Conservation (phyloP, 1,140 invertebrate genomes). For the Pectinophora gossypiella region DNA sequence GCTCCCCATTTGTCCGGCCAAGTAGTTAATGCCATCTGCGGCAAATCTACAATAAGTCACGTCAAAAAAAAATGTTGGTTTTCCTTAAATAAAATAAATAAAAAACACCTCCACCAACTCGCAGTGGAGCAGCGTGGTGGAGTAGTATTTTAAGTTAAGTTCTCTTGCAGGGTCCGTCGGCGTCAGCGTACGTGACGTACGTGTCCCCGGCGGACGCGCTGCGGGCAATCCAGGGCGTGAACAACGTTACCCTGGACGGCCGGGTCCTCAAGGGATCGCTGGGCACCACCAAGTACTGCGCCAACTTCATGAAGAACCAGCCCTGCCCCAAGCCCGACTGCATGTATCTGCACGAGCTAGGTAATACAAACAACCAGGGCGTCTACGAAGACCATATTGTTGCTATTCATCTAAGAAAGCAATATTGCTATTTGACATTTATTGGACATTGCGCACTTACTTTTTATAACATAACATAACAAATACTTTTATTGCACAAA, state of each 20-base stretch:
- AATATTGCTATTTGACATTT: too few species aligned
- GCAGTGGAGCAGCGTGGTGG: too few species aligned
- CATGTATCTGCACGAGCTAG: slow-evolving; percentile 99
- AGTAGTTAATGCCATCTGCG: too few species aligned
- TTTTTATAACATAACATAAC: too few species aligned
- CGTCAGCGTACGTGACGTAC: slow-evolving; percentile 99
- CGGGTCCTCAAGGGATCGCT: slow-evolving; percentile 97
- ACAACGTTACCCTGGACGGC: slow-evolving; percentile 97
- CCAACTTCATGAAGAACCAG: slow-evolving; percentile 98
- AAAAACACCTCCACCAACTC: too few species aligned
- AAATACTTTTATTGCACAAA: too few species aligned
- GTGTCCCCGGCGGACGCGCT: slow-evolving; percentile 95
- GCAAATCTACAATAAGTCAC: too few species aligned
- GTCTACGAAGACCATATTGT: neutral
- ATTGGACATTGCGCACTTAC: too few species aligned
- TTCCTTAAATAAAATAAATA: too few species aligned
- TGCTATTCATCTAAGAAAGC: too few species aligned
- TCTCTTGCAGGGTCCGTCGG: slow-evolving; percentile 86
- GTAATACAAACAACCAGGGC: slow-evolving; percentile 48
- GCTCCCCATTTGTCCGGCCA: too few species aligned
- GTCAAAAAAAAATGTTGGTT: too few species aligned
- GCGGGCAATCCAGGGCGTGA: slow-evolving; percentile 96
- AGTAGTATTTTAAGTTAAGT: neutral
- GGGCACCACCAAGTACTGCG: slow-evolving; percentile 99
- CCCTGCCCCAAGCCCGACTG: slow-evolving; percentile 98